A percentile compares a stretch with the other conserved stretches of the same genome.
phyloP scores from a whole-genome alignment of 1,140 invertebrate species.

The Bombus waltoni region DNA sequence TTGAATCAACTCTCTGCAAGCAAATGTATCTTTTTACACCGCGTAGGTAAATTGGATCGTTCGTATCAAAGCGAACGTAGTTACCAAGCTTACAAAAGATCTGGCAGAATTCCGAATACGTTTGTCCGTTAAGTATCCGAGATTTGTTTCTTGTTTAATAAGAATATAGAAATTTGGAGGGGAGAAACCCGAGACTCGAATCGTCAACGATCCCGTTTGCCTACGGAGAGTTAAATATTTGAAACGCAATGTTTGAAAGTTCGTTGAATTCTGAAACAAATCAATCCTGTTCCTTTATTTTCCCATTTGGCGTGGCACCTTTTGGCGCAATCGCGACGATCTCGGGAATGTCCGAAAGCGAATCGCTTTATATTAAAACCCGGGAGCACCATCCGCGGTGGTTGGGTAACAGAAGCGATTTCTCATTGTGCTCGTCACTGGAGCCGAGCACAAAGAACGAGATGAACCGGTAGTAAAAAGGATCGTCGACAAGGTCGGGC shows the following conservation, averaged over 20 bases:
- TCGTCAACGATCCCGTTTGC: background rate
- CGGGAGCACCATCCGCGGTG: conserved; percentile 2
- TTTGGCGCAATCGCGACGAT: background rate
- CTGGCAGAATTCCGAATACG: background rate
- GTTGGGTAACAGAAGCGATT: conserved; percentile 34
- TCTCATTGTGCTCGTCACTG: conserved; percentile 29
- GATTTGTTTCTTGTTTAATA: background rate
- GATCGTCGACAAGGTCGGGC: conserved; percentile 43
- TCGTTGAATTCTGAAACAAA: background rate
- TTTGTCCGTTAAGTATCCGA: no score
- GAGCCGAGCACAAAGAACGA: conserved; percentile 17
- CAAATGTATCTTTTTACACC: background rate
- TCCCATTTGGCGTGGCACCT: background rate
- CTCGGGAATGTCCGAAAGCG: conserved; percentile 4
- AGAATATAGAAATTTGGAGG: background rate
- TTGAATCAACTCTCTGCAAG: no score
- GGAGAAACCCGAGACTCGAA: background rate
- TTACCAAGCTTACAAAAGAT: background rate
- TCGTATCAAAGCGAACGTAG: background rate
- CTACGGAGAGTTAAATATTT: background rate
- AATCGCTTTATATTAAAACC: conserved; percentile 4
- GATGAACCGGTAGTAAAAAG: conserved; percentile 31
- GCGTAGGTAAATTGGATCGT: background rate
- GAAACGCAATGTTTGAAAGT: background rate
- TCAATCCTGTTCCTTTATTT: background rate